phyloP scores from a whole-genome alignment of 2,113 vertebrate genomes.

The Aegypius monachus region DNA sequence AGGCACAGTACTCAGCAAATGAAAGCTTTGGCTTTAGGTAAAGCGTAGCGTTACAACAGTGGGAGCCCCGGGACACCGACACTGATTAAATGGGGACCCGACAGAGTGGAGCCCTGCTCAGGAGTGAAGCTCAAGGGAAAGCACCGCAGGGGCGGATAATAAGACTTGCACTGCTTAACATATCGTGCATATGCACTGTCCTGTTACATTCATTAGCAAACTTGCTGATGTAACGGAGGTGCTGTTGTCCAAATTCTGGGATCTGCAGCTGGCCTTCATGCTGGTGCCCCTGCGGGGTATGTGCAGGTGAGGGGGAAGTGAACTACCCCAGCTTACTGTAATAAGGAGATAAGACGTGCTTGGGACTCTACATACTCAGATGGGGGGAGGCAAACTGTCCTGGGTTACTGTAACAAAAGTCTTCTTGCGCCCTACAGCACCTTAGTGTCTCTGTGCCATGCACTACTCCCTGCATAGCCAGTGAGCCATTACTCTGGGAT shows the following conservation, averaged over 20 bases:
- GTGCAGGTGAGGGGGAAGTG: background rate
- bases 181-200: background rate
- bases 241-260: background rate
- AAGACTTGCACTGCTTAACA: background rate
- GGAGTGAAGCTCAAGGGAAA: background rate
- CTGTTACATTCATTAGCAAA: background rate
- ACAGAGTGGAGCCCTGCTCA: no score
- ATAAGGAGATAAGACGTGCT: background rate
- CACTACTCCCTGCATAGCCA: background rate
- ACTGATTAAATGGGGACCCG: no score
- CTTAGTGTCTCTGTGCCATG: background rate
- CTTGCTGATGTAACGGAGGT: background rate
- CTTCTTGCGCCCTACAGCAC: background rate
- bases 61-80: no score
- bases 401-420: fast-evolving
- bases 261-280: fast-evolving
- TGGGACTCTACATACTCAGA: fast-evolving
- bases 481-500: background rate
- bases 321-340: fast-evolving
- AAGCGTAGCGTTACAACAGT: no score
- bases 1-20: background rate
- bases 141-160: background rate
- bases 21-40: background rate
- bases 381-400: background rate
- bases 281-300: no score